A percentile compares a stretch with the other conserved stretches of the same genome.
phyloP scores from a whole-genome alignment of 2,888 invertebrate species.

The Dryococelus australis region DNA sequence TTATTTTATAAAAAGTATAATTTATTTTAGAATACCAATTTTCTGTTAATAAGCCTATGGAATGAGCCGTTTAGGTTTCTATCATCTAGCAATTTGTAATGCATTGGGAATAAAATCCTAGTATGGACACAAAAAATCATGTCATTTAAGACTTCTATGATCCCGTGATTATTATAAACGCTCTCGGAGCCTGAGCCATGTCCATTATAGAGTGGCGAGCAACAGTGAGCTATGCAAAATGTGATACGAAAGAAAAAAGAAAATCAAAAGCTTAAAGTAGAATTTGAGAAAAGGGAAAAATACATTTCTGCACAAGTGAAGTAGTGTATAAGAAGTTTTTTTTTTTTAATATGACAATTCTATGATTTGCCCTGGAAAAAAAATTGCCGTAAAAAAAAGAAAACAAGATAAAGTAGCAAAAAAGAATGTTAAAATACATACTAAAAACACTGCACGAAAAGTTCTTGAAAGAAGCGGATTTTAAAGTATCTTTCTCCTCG shows the following conservation, averaged over 20 bases:
- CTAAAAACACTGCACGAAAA: conserved; percentile 42
- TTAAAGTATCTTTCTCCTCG: conserved; percentile 41
- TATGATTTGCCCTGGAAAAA: conserved; percentile 46
- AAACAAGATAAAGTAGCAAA: conserved; percentile 27
- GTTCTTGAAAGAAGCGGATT: conserved; percentile 36
- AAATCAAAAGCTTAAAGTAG: background rate
- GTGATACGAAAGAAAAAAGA: background rate
- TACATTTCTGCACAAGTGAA: background rate
- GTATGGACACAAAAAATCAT: no score
- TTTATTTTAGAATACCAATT: no score
- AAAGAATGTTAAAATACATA: background rate
- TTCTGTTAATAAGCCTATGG: no score
- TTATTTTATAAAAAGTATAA: no score
- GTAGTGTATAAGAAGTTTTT: conserved; percentile 36
- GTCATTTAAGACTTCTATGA: no score
- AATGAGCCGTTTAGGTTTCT: no score
- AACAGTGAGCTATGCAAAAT: background rate
- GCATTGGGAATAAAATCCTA: no score
- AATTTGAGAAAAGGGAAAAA: background rate
- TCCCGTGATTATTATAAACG: no score
- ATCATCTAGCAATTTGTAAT: no score
- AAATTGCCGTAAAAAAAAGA: conserved; percentile 44
- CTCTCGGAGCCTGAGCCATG: no score
- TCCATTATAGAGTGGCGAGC: no score
- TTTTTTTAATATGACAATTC: conserved; percentile 42